These are phyloP conservation scores for Labeo calbasu DNA, from an alignment of 2,797 vertebrate species.

Conservation along the genomic window DNA sequence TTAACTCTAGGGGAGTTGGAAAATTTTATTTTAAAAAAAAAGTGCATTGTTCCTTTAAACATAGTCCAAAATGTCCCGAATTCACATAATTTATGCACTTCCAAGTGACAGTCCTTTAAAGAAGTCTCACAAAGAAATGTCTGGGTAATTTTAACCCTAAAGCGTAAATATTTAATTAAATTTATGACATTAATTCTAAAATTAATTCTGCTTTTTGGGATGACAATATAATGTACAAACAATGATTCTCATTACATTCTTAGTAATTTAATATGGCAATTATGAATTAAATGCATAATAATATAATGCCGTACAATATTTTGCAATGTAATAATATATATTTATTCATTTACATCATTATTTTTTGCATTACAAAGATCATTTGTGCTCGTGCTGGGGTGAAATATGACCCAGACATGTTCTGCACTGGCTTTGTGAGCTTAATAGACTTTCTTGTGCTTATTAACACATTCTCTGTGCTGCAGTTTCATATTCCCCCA, in stretches of 20 bases:
- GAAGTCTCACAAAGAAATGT: background rate
- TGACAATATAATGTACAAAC: too few species aligned
- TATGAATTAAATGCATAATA: background rate
- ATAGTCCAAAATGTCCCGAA: background rate
- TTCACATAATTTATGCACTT: background rate
- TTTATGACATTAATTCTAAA: too few species aligned
- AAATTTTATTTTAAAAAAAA: too few species aligned
- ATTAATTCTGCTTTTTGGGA: too few species aligned
- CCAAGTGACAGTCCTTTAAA: background rate
- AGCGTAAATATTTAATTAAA: too few species aligned
- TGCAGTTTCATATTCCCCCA: background rate
- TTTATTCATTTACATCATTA: too few species aligned
- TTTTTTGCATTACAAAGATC: background rate
- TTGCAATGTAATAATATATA: background rate
- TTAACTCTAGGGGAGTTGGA: too few species aligned
- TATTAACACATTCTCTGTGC: background rate
- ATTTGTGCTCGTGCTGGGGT: background rate
- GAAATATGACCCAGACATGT: background rate
- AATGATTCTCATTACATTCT: background rate
- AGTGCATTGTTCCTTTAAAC: background rate
- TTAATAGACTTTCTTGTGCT: background rate
- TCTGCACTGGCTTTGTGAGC: background rate
- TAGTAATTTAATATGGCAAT: background rate
- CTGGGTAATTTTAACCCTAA: background rate
- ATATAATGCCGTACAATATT: background rate